Conservation (phyloP, 2,888 invertebrate genomes). For the Crocallis elinguaria region DNA sequence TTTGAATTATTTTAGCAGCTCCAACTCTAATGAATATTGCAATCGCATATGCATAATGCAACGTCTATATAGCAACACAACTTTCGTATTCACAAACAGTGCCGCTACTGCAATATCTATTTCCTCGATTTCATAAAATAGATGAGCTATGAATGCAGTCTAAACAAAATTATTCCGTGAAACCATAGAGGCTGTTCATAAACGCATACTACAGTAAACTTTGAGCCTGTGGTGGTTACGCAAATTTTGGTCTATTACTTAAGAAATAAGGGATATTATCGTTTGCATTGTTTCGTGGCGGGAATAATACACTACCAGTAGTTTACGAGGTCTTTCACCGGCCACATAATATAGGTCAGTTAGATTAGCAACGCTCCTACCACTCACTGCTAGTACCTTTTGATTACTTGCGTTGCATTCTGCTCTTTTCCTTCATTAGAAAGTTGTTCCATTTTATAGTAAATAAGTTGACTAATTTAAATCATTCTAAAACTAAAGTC, state of each 20-base stretch:
- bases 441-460: slow-evolving; percentile 1
- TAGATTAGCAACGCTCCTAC: slow-evolving; percentile 77
- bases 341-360: slow-evolving; percentile 79
- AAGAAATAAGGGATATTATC: slow-evolving; percentile 60
- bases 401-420: slow-evolving; percentile 24
- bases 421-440: slow-evolving; percentile 7
- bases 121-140: slow-evolving; percentile 66
- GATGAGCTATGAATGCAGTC: slow-evolving; percentile 65
- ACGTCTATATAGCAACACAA: too few species aligned
- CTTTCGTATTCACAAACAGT: background rate
- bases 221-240: slow-evolving; percentile 39
- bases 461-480: background rate
- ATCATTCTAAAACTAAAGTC: slow-evolving; percentile 2
- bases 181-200: slow-evolving; percentile 51
- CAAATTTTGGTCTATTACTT: slow-evolving; percentile 55
- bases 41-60: background rate
- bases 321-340: slow-evolving; percentile 85
- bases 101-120: slow-evolving; percentile 35
- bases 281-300: slow-evolving; percentile 69
- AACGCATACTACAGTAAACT: slow-evolving; percentile 40
- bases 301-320: slow-evolving; percentile 78
- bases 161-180: slow-evolving; percentile 74
- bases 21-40: background rate
- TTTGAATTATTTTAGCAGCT: background rate
- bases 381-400: slow-evolving; percentile 35